These are phyloP conservation scores for Andrena flavipes DNA, from an alignment of 2,888 invertebrate species.

Conservation along the genomic window DNA sequence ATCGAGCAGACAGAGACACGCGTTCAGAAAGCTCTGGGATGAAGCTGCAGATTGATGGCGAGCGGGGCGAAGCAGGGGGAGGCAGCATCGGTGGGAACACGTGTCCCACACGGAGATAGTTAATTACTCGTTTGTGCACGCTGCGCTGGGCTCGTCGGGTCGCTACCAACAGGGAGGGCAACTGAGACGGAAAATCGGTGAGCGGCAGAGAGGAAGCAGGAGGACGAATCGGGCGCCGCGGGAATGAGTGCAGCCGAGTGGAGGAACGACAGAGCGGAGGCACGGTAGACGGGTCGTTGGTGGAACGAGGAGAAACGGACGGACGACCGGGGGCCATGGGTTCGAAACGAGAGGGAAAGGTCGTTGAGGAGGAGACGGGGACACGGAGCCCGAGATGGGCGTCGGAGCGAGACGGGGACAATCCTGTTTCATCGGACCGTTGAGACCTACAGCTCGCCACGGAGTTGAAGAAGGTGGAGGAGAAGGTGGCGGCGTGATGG, in stretches of 20 bases:
- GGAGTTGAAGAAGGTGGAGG: conserved; percentile 60
- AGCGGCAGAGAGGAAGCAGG: conserved; percentile 32
- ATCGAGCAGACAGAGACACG: conserved; percentile 37
- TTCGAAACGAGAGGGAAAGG: conserved; percentile 38
- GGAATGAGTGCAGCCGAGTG: conserved; percentile 52
- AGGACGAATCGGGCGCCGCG: conserved; percentile 55
- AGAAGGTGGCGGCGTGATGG: conserved; percentile 48
- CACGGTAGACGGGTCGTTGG: conserved; percentile 16
- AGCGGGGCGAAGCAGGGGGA: conserved; percentile 52
- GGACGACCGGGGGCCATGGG: conserved; percentile 4
- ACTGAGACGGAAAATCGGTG: conserved; percentile 68
- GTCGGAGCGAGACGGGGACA: conserved; percentile 63
- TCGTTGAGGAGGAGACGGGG: conserved; percentile 10
- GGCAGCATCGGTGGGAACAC: conserved; percentile 78
- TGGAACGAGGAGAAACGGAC: conserved; percentile 5
- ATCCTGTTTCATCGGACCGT: conserved; percentile 77
- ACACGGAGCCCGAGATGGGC: conserved; percentile 17
- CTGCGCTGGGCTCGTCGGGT: conserved; percentile 61
- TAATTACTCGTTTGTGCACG: conserved; percentile 84
- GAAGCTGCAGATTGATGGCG: conserved; percentile 34
- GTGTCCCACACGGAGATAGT: conserved; percentile 84
- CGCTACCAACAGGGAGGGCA: conserved; percentile 60
- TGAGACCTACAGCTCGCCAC: conserved; percentile 67
- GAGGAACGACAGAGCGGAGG: conserved; percentile 46
- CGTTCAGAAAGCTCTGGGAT: conserved; percentile 47